These are phyloP conservation scores for Corynorhinus townsendii DNA, from an alignment of 2,113 vertebrate species.

Conservation along the genomic window DNA sequence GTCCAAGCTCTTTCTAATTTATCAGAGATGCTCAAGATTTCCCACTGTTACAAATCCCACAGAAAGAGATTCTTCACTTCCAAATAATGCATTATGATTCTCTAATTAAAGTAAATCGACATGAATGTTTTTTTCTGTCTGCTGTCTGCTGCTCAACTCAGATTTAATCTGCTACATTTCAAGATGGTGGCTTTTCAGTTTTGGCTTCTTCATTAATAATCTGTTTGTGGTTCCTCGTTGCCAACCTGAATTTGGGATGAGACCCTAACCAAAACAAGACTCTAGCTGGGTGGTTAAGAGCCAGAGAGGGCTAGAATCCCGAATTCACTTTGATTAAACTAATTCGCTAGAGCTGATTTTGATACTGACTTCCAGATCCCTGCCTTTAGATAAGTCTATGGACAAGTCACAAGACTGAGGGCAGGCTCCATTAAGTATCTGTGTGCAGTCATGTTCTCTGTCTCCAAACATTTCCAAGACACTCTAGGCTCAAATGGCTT, in stretches of 20 bases:
- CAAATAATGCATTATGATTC: neutral
- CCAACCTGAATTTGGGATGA: neutral
- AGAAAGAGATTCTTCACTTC: neutral
- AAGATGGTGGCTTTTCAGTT: neutral
- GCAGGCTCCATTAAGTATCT: neutral
- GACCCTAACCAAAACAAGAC: neutral
- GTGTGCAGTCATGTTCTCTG: neutral
- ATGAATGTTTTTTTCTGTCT: neutral
- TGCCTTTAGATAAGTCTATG: neutral
- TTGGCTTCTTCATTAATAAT: neutral
- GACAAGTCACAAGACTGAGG: neutral
- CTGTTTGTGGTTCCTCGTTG: neutral
- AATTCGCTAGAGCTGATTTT: neutral
- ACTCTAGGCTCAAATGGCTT: neutral
- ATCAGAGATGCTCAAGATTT: neutral
- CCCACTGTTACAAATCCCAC: neutral
- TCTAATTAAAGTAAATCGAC: neutral
- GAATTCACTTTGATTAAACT: neutral
- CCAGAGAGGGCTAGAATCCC: neutral
- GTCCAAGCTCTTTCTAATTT: conserved; percentile 1
- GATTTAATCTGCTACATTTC: neutral
- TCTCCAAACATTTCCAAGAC: neutral
- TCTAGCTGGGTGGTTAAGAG: neutral
- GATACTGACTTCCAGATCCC: neutral
- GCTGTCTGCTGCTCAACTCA: neutral